Evolutionary conservation across 1,140 invertebrate genomes (phyloP).

Genomic region (Cotesia chilonis): DNA sequence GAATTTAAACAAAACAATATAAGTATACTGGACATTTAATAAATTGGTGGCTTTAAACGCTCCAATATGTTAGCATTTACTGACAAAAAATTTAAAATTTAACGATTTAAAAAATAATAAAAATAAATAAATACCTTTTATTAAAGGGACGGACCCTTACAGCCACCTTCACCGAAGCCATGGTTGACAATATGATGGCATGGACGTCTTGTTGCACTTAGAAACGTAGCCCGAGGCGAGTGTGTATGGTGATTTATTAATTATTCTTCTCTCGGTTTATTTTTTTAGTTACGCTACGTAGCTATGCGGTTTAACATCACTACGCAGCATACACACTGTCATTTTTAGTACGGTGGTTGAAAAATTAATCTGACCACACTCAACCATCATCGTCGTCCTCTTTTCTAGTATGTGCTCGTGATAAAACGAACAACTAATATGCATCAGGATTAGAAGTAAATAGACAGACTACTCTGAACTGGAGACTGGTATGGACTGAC

Average conservation of each 20-base stretch:
- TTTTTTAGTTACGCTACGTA: conserved; percentile 14
- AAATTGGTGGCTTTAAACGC: not conserved
- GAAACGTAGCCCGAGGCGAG: not conserved
- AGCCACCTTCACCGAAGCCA: conserved; percentile 84
- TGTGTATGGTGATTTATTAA: conserved; percentile 7
- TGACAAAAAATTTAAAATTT: too few species aligned
- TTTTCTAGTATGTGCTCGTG: conserved; percentile 1
- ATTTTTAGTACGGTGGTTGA: conserved; percentile 12
- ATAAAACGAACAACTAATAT: conserved; percentile 16
- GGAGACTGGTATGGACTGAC: too few species aligned
- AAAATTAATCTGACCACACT: conserved; percentile 18
- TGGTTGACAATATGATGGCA: conserved; percentile 51
- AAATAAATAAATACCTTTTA: conserved; percentile 71
- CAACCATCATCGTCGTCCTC: conserved; percentile 17
- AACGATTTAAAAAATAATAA: conserved; percentile 14
- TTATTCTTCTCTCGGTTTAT: conserved; percentile 8
- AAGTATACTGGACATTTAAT: not conserved
- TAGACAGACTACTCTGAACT: too few species aligned
- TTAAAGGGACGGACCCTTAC: conserved; percentile 84
- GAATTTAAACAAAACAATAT: not conserved
- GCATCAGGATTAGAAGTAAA: too few species aligned
- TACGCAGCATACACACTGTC: conserved; percentile 14
- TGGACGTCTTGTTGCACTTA: conserved; percentile 18
- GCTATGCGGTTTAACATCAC: conserved; percentile 9
- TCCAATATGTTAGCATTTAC: too few species aligned